Evolutionary conservation across 2,888 invertebrate genomes (phyloP).

Genomic region (Pherbina coryleti): DNA sequence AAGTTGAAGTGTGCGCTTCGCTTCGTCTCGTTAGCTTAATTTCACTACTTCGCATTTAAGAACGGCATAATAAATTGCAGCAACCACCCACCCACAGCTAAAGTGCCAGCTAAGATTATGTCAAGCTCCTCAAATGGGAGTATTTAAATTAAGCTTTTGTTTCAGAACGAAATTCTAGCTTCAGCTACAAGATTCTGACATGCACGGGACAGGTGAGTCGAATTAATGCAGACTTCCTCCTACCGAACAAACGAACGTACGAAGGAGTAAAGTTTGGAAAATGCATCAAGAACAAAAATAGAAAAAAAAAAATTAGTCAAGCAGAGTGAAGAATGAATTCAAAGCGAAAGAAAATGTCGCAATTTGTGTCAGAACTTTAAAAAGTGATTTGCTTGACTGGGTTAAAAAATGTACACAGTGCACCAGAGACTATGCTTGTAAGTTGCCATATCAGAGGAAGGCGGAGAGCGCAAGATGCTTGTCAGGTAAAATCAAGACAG

Average conservation of each 20-base stretch:
- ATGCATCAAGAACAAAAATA: background rate
- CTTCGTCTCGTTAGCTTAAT: background rate
- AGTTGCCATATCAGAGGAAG: background rate
- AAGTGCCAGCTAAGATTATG: background rate
- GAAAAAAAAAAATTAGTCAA: background rate
- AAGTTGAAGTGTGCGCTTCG: no score
- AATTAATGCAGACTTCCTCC: slow-evolving; percentile 11
- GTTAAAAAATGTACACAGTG: background rate
- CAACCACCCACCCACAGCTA: no score
- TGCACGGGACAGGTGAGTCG: slow-evolving; percentile 7
- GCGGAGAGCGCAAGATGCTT: background rate
- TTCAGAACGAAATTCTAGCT: background rate
- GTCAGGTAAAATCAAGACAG: slow-evolving; percentile 45
- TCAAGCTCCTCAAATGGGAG: slow-evolving; percentile 3
- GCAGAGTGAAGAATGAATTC: background rate
- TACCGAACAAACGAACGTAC: background rate
- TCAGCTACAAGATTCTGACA: background rate
- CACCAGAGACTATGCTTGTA: background rate
- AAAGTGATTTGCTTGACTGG: slow-evolving; percentile 19
- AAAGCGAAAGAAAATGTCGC: slow-evolving; percentile 10
- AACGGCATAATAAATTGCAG: background rate
- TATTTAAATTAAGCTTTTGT: slow-evolving; percentile 12
- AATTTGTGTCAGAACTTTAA: slow-evolving; percentile 26
- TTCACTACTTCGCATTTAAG: slow-evolving; percentile 7
- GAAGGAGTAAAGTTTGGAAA: background rate